Base-by-base conservation (phyloP, 1,140 invertebrate species). In the Neelides sp. region DNA sequence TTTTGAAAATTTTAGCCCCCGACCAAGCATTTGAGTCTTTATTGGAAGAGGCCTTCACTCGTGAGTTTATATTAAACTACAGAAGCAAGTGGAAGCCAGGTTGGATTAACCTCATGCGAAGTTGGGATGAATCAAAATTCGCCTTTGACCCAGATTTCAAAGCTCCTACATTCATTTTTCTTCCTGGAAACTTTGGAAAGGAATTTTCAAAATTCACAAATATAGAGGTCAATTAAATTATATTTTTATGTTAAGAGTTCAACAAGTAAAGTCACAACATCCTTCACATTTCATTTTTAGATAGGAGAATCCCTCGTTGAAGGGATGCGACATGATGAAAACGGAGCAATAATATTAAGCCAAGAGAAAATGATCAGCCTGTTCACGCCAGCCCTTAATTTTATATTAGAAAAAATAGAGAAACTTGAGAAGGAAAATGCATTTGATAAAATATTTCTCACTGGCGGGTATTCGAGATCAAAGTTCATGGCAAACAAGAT, bases 121-220 rank as follows among this genome's bases (percentile, higher is more conserved):
- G 40, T 60, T 60, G 30, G 58, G 57, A 26, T 10, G 45, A 37
- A 45, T 50, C 36, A 60, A 57, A 48, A 50, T 54, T 39, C 40
- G 46, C 50, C 41, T 7, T 28, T 54, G 17, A 28, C 28, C 27
- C 37, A 28, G 43, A 39, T 3, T 45, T 8, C n/a, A 22, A 37
- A n/a, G n/a, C 32, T 19, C 34, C 43, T n/a, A 46, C 30, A 34
- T 55, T 51, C 26, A 41, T 60, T 8, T 60, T 60, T 22, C 23
- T 60, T 17, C 58, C 58, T 17, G 54, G 35, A 15, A 57, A 52
- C 34, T 60, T 60, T 50, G 57, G 51, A 19, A 23, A 45, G 15
- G 48, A 60, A 22, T 60, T 57, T 52, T 19, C 43, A 10, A 36
- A 44, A 30, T 60, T 48, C 42, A 60, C 58, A 5, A 52, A 55